These are phyloP conservation scores for Chinchilla lanigera DNA, from an alignment of 2,113 vertebrate species.

Conservation along the genomic window DNA sequence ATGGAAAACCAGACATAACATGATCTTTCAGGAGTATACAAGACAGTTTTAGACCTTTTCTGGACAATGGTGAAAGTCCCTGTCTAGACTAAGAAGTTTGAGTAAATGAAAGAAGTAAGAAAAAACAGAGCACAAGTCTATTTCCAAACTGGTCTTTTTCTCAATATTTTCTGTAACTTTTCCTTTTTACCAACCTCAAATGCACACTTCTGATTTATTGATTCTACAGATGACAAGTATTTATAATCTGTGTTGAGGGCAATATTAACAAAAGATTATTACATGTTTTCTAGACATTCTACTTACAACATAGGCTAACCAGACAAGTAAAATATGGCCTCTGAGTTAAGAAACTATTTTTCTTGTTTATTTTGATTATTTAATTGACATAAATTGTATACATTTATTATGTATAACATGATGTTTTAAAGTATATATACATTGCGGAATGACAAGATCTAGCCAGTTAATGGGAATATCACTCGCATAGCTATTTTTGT, in stretches of 20 bases:
- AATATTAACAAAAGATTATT: not conserved
- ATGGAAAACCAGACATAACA: not conserved
- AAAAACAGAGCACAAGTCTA: not conserved
- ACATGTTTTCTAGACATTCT: not conserved
- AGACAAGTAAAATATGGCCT: not conserved
- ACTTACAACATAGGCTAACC: not conserved
- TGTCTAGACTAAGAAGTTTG: not conserved
- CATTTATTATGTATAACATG: not conserved
- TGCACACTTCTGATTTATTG: not conserved
- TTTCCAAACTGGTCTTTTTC: not conserved
- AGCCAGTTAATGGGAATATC: not conserved
- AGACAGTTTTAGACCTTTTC: not conserved
- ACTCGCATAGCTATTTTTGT: not conserved
- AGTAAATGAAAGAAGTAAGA: not conserved
- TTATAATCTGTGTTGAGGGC: not conserved
- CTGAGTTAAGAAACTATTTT: not conserved
- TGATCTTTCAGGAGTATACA: not conserved
- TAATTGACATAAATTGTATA: not conserved
- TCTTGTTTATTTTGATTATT: not conserved
- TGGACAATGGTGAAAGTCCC: not conserved
- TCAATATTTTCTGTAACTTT: not conserved
- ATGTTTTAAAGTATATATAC: not conserved
- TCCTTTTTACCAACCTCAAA: not conserved
- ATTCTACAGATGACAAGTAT: not conserved
- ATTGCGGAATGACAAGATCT: not conserved